phyloP scores from a whole-genome alignment of 2,888 invertebrate genomes.

The Prionchulus punctatus region DNA sequence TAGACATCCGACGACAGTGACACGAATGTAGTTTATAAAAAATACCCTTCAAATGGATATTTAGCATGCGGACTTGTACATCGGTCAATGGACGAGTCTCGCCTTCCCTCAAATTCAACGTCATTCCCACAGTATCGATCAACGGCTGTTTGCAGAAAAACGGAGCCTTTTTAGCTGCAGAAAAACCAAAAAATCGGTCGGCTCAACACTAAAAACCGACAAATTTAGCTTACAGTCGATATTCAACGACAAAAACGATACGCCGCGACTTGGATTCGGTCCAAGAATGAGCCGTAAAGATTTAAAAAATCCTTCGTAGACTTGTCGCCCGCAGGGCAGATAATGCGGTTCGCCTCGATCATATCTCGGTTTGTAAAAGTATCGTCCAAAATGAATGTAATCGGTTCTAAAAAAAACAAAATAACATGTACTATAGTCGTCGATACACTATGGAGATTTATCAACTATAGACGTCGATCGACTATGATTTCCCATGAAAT shows the following conservation, averaged over 20 bases:
- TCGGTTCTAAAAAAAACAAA: neutral
- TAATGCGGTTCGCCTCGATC: neutral
- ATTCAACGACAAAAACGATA: neutral
- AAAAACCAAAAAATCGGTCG: too few species aligned
- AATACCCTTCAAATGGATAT: neutral
- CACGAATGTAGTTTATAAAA: too few species aligned
- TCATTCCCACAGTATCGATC: neutral
- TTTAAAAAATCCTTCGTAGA: slow-evolving; percentile 3
- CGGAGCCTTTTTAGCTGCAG: slow-evolving; percentile 4
- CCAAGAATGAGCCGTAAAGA: neutral
- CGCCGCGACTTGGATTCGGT: neutral
- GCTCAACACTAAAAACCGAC: too few species aligned
- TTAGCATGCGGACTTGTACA: neutral
- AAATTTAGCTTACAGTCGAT: neutral
- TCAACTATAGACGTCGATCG: too few species aligned
- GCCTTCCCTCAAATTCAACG: neutral
- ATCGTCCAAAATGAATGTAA: neutral
- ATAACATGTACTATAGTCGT: too few species aligned
- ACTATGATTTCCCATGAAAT: neutral
- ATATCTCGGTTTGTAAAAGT: neutral
- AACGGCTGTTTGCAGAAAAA: slow-evolving; percentile 1
- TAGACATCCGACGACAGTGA: too few species aligned
- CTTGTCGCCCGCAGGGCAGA: neutral
- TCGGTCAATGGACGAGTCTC: neutral
- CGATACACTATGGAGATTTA: too few species aligned